Percentiles rank a stretch among this genome's conserved stretches.
These are phyloP conservation scores for Gymnocypris eckloni DNA, from an alignment of 2,797 vertebrate species.

Conservation along the genomic window DNA sequence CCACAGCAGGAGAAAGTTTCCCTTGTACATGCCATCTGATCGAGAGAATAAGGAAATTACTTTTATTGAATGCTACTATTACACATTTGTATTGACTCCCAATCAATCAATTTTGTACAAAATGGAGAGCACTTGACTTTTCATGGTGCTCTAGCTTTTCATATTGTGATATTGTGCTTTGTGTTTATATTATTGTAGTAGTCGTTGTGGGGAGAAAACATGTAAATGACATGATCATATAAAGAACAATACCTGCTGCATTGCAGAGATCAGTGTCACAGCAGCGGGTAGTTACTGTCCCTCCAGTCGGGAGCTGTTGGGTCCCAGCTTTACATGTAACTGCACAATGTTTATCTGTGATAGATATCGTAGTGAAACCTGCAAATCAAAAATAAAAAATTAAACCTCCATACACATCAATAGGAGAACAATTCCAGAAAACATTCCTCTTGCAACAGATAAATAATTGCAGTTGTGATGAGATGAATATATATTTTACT, in stretches of 20 bases:
- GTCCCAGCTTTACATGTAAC: fast-evolving
- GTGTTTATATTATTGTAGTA: not conserved
- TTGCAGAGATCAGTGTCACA: not conserved
- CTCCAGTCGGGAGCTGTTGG: not conserved
- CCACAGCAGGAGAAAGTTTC: not conserved
- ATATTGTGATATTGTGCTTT: not conserved
- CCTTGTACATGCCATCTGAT: not conserved
- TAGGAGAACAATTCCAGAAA: no score
- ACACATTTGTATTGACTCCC: no score
- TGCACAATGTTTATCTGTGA: not conserved
- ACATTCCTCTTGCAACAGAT: no score
- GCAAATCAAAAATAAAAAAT: not conserved
- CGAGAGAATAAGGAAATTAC: not conserved
- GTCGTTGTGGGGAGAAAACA: not conserved
- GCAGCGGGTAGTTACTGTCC: not conserved
- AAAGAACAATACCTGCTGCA: not conserved
- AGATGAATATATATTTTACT: no score
- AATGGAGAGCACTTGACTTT: not conserved
- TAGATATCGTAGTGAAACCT: fast-evolving
- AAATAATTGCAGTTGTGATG: no score
- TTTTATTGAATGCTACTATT: no score
- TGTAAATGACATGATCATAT: not conserved
- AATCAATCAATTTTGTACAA: no score
- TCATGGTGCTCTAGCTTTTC: not conserved
- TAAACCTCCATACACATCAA: not conserved